Base-by-base conservation (phyloP, 2,113 vertebrate genomes). In the Hepsetus odoe region DNA sequence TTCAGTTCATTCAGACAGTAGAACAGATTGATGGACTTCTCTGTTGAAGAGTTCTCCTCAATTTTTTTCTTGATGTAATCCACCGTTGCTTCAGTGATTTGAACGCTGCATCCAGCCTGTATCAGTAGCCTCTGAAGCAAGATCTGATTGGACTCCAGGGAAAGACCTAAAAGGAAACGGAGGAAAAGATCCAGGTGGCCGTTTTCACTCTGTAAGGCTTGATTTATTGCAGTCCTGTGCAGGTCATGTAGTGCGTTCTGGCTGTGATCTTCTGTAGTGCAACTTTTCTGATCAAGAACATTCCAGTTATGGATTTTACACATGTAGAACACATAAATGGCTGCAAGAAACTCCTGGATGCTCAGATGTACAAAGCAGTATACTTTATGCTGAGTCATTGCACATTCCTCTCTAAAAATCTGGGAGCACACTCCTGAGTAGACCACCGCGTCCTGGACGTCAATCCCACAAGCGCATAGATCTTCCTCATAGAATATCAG, bases 1-100 rank as follows among this genome's bases (percentile, higher is more conserved):
- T 81, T 81, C n/a, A 81, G 74, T 35, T 81, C 80, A 72, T 81
- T 81, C 35, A 81, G 59, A 72, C 59, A 81, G 26, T 81, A 28
- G 38, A 81, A 81, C 16, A 81, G 59, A 76, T 81, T 81, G 40
- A 81, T 76, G 24, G 74, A 82, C 33, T 82, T 82, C 58, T 79
- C 80, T 0, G 64, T 67, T 0, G 72, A 64, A 9, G 74, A 69
- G 4, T 32, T 82, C 53, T 82, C 74, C 70, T 74, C 76, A 38
- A 77, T 82, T 56, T 74, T 82, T 33, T 42, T 68, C 55, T 82
- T 82, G 64, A 82, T 64, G 44, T 82, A 82, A 38, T 82, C 33
- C 1, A 74, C 44, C 0, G 76, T 74, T 7, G 28, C 76, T n/a
- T 69, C 80, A 20, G 20, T 32, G 56, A 58, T 69, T 22, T 74